Conservation (phyloP, 2,888 invertebrate genomes). For the Aspidiotus rigidus region DNA sequence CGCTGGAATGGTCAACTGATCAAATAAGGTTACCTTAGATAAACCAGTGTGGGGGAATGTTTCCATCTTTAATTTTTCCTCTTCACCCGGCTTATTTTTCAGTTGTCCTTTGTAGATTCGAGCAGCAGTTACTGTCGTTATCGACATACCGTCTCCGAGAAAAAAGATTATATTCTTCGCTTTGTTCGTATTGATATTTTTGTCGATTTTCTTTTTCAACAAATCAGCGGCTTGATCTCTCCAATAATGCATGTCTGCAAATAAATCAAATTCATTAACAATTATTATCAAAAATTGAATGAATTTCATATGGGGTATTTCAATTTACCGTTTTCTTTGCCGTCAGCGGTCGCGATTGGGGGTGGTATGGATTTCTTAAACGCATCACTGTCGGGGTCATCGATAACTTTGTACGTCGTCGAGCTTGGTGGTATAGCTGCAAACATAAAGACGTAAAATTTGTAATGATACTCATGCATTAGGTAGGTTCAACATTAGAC, state of each 20-base stretch:
- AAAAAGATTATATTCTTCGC: slow-evolving; percentile 81
- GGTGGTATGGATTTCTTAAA: too few species aligned
- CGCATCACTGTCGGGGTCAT: too few species aligned
- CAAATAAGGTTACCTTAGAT: slow-evolving; percentile 56
- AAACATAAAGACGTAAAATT: too few species aligned
- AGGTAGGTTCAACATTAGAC: too few species aligned
- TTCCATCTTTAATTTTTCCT: slow-evolving; percentile 65
- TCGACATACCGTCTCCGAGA: slow-evolving; percentile 86
- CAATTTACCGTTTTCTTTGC: too few species aligned
- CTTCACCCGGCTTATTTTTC: slow-evolving; percentile 48
- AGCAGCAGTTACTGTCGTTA: slow-evolving; percentile 71
- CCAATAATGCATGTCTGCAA: slow-evolving; percentile 20
- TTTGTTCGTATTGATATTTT: slow-evolving; percentile 42
- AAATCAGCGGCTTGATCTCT: slow-evolving; percentile 3
- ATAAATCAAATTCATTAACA: neutral
- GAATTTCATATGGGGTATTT: too few species aligned
- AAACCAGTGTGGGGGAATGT: slow-evolving; percentile 71
- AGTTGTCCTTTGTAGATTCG: slow-evolving; percentile 64
- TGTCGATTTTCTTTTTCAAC: slow-evolving; percentile 1
- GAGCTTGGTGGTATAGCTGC: too few species aligned
- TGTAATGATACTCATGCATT: too few species aligned
- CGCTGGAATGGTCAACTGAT: too few species aligned
- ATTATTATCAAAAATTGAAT: too few species aligned
- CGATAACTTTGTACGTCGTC: too few species aligned
- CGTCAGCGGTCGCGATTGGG: too few species aligned